These are phyloP conservation scores for Eristalis arbustorum DNA, from an alignment of 2,888 invertebrate genomes.

Conservation along the genomic window DNA sequence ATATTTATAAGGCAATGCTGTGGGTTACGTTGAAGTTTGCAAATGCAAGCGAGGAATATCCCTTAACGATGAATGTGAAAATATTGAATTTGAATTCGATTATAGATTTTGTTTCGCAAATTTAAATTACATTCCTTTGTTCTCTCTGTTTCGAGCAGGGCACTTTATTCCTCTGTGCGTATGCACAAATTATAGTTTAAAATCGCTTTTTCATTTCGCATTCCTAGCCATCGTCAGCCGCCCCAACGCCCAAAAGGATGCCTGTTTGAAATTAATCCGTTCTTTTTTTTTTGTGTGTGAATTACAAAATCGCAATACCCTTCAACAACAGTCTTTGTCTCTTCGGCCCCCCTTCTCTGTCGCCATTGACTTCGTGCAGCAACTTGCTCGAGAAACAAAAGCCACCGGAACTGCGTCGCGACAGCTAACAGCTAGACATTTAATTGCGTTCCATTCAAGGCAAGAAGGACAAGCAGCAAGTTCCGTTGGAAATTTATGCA, in stretches of 20 bases:
- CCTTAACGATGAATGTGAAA: slow-evolving; percentile 55
- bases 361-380: background rate
- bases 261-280: background rate
- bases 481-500: slow-evolving; percentile 10
- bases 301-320: background rate
- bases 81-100: slow-evolving; percentile 69
- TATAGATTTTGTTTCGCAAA: slow-evolving; percentile 57
- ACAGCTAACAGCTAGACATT: slow-evolving; percentile 25
- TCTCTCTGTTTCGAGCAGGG: background rate
- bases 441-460: slow-evolving; percentile 42
- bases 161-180: background rate
- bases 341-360: background rate
- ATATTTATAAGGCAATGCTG: slow-evolving; percentile 63
- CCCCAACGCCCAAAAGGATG: background rate
- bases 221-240: too few species aligned
- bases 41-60: slow-evolving; percentile 44
- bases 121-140: slow-evolving; percentile 46
- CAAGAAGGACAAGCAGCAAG: background rate
- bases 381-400: background rate
- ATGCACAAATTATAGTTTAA: slow-evolving; percentile 17
- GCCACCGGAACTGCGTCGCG: slow-evolving; percentile 23
- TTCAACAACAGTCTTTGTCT: background rate
- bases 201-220: slow-evolving; percentile 27
- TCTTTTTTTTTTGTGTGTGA: background rate
- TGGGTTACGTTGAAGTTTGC: slow-evolving; percentile 65